phyloP scores from a whole-genome alignment of 2,888 invertebrate genomes.

The Agrotis clavis region DNA sequence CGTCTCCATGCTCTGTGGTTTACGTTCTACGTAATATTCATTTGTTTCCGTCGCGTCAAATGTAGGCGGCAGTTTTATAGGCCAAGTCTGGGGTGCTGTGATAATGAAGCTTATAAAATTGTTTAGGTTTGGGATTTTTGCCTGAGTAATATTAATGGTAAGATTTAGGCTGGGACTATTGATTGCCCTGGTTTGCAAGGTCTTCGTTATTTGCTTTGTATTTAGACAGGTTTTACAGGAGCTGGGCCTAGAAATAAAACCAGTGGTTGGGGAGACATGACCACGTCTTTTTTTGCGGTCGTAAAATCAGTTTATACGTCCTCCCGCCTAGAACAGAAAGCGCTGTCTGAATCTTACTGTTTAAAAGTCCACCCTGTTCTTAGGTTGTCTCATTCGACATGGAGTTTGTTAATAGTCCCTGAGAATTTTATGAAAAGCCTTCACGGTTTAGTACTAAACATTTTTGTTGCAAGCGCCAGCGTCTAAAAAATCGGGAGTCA shows the following conservation, averaged over 20 bases:
- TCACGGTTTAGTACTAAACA: too few species aligned
- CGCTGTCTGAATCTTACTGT: too few species aligned
- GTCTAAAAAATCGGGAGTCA: too few species aligned
- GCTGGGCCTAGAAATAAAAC: neutral
- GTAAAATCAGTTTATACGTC: too few species aligned
- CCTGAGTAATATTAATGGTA: conserved; percentile 17
- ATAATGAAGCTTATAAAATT: conserved; percentile 25
- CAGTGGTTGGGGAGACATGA: too few species aligned
- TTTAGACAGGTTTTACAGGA: neutral
- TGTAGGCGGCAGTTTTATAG: conserved; percentile 29
- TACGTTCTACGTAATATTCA: conserved; percentile 9
- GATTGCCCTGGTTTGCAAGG: conserved; percentile 10
- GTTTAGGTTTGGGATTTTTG: conserved; percentile 2
- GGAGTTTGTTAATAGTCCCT: too few species aligned
- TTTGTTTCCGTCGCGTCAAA: conserved; percentile 44
- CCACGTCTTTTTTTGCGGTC: too few species aligned
- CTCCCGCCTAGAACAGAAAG: too few species aligned
- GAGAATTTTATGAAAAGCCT: too few species aligned
- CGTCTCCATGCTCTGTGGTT: neutral
- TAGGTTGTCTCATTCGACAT: too few species aligned
- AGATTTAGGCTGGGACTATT: conserved; percentile 1
- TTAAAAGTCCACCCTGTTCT: too few species aligned
- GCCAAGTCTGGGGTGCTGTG: conserved; percentile 3
- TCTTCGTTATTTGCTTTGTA: neutral
- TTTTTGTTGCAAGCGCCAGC: too few species aligned